phyloP scores from a whole-genome alignment of 2,113 vertebrate genomes.

The Heloderma charlesbogerti region DNA sequence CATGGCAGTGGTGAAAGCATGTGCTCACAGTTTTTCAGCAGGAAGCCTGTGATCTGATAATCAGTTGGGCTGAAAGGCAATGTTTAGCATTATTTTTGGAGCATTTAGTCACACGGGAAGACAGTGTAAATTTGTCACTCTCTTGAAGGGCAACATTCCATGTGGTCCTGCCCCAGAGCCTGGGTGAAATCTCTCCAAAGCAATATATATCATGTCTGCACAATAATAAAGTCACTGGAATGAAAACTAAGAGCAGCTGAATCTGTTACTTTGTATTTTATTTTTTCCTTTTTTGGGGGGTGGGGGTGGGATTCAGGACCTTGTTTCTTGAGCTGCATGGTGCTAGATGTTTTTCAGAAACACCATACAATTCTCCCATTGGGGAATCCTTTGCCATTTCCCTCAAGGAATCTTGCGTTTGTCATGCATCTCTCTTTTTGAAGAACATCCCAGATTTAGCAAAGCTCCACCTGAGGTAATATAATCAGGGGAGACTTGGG shows the following conservation, averaged over 20 bases:
- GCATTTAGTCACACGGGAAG: background rate
- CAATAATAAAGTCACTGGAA: background rate
- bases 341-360: background rate
- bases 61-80: slow-evolving; percentile 21
- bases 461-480: background rate
- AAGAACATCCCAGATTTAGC: background rate
- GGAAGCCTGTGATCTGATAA: slow-evolving; percentile 8
- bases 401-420: background rate
- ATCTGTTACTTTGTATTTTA: background rate
- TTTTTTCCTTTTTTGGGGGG: background rate
- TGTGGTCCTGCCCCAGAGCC: background rate
- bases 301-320: too few species aligned
- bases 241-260: background rate
- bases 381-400: background rate
- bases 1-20: background rate
- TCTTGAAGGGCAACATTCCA: background rate
- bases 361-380: background rate
- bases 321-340: background rate
- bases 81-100: slow-evolving; percentile 20
- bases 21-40: slow-evolving; percentile 3
- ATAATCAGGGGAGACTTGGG: background rate
- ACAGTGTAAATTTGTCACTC: background rate
- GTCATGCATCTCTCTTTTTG: background rate
- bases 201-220: background rate
- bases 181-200: background rate